Conservation (phyloP, 1,140 invertebrate species). For the Sycobia sp. region DNA sequence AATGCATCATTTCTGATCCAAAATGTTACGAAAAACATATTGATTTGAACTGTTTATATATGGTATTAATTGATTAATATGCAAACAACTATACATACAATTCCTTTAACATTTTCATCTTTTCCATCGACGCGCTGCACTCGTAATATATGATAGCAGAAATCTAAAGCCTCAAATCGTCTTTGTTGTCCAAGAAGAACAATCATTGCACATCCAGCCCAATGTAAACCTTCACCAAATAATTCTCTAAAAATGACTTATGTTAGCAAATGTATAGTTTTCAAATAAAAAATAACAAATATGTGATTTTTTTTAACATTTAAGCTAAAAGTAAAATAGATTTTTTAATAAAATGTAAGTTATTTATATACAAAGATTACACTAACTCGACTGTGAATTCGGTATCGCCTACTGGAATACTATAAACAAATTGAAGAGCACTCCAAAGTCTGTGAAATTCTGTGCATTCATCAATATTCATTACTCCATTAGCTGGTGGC, state of each 20-base stretch:
- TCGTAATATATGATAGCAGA: constrained; percentile 96
- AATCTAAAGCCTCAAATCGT: constrained; percentile 97
- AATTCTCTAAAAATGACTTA: constrained; percentile 75
- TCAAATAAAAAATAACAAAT: background rate
- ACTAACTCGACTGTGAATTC: constrained; percentile 96
- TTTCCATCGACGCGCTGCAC: constrained; percentile 97
- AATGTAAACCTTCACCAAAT: constrained; percentile 98
- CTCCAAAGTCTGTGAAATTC: constrained; percentile 99
- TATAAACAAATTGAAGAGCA: constrained; percentile 97
- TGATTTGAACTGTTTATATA: too few species aligned
- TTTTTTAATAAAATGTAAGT: background rate
- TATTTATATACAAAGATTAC: background rate
- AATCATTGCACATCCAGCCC: constrained; percentile 99
- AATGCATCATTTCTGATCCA: too few species aligned
- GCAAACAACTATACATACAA: constrained; percentile 83
- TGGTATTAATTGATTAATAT: constrained; percentile 2
- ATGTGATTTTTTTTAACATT: too few species aligned
- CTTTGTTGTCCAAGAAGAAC: constrained; percentile 95
- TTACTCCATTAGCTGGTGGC: constrained; percentile 87
- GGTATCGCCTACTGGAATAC: constrained; percentile 94
- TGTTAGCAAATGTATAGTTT: background rate
- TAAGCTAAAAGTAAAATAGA: too few species aligned
- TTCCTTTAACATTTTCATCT: constrained; percentile 94
- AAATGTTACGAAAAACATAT: too few species aligned
- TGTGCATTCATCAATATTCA: constrained; percentile 95